phyloP scores from a whole-genome alignment of 2,797 vertebrate species.

The Podargus strigoides region DNA sequence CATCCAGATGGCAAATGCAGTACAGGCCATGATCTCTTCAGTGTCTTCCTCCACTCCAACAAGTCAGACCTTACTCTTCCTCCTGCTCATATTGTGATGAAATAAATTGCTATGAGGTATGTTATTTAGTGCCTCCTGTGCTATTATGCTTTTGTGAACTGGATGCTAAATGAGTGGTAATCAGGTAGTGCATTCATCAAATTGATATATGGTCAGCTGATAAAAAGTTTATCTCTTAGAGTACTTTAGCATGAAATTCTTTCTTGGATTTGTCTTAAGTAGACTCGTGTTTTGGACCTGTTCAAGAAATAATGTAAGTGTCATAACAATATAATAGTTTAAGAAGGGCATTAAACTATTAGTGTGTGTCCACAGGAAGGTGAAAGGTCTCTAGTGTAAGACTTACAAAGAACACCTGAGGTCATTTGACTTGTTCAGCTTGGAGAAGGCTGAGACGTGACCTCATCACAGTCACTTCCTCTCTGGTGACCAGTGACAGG shows the following conservation, averaged over 20 bases:
- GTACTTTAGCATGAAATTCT: background rate
- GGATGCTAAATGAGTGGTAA: background rate
- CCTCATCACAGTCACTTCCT: background rate
- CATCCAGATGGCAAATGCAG: background rate
- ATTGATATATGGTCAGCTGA: background rate
- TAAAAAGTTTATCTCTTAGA: background rate
- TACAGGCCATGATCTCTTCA: background rate
- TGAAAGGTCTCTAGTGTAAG: background rate
- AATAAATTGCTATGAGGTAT: background rate
- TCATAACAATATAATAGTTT: background rate
- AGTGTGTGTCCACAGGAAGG: background rate
- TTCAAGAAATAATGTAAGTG: background rate
- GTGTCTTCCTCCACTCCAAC: background rate
- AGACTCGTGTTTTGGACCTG: background rate
- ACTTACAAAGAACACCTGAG: rapidly evolving
- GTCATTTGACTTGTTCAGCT: background rate
- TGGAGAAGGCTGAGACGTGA: background rate
- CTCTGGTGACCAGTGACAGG: background rate
- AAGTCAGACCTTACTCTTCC: background rate
- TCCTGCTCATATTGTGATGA: background rate
- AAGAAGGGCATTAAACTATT: background rate
- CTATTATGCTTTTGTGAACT: background rate
- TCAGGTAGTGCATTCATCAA: background rate
- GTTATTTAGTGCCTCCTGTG: background rate
- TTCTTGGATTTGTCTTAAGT: background rate